Percentiles rank a stretch among this genome's conserved stretches.
phyloP scores from a whole-genome alignment of 2,113 vertebrate species.

The Sinocyclocheilus grahami region DNA sequence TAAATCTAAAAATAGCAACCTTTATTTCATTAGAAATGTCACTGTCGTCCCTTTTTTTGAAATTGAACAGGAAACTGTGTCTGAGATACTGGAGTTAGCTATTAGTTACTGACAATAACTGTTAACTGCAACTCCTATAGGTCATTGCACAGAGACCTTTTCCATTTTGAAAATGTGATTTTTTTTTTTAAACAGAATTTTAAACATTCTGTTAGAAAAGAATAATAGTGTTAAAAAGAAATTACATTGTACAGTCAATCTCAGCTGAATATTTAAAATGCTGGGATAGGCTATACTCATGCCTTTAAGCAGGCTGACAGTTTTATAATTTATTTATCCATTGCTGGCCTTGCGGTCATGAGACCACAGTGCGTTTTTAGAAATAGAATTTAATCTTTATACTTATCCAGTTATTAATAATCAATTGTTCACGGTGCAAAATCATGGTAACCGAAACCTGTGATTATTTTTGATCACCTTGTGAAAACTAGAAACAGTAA shows the following conservation, averaged over 20 bases:
- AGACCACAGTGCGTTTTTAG: not conserved
- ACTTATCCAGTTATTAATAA: not conserved
- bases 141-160: not conserved
- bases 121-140: not conserved
- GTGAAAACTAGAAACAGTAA: conserved; percentile 66
- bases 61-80: not conserved
- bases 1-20: not conserved
- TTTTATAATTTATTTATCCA: not conserved
- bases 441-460: not conserved
- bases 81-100: not conserved
- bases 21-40: not conserved
- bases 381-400: not conserved
- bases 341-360: not conserved
- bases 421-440: not conserved
- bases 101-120: not conserved
- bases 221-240: not conserved
- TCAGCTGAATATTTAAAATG: not conserved
- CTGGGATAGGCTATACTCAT: not conserved
- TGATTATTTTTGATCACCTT: not conserved
- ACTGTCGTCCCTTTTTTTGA: not conserved
- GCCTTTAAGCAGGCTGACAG: not conserved
- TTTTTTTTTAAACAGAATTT: not conserved
- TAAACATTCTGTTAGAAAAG: too few relatives aligned
- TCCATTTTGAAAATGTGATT: not conserved
- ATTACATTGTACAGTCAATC: not conserved